Percentiles rank a stretch among this genome's conserved stretches.
Conservation (phyloP, 1,140 invertebrate species). For the Pseudobourletiella spinata region DNA sequence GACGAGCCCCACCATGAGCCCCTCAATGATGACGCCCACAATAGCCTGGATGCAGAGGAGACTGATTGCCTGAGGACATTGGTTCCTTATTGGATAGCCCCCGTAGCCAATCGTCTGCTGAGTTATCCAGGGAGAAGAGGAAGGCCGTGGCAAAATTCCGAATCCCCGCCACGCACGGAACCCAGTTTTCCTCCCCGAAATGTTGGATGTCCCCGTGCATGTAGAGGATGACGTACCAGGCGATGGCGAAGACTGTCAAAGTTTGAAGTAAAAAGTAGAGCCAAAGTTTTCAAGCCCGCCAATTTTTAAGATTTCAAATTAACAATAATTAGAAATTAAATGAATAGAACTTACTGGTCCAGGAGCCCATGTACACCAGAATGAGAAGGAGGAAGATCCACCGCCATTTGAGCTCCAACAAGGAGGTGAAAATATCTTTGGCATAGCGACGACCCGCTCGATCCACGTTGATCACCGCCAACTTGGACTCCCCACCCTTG, state of each 20-base stretch:
- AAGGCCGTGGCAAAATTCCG: slow-evolving; percentile 23
- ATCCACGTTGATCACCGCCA: neutral
- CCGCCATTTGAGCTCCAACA: slow-evolving; percentile 18
- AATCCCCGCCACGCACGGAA: slow-evolving; percentile 39
- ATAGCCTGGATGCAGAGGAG: slow-evolving; percentile 27
- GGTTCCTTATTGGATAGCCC: slow-evolving; percentile 19
- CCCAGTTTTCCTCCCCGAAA: slow-evolving; percentile 68
- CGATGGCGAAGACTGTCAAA: slow-evolving; percentile 14
- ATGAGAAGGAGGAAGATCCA: slow-evolving; percentile 21
- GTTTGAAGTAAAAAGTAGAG: slow-evolving; percentile 43
- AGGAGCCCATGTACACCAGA: slow-evolving; percentile 18
- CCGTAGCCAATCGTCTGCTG: slow-evolving; percentile 30
- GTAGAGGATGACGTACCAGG: slow-evolving; percentile 19
- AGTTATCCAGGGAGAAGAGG: slow-evolving; percentile 28
- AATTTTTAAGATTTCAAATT: neutral
- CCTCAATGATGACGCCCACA: slow-evolving; percentile 46
- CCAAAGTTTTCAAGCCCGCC: neutral
- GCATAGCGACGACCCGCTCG: neutral
- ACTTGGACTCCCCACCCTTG: slow-evolving; percentile 13
- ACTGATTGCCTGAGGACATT: slow-evolving; percentile 14
- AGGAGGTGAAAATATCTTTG: slow-evolving; percentile 17
- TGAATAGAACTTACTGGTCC: slow-evolving; percentile 12
- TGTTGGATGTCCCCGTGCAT: slow-evolving; percentile 47
- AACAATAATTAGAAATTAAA: neutral
- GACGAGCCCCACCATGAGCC: slow-evolving; percentile 68